phyloP scores from a whole-genome alignment of 2,113 vertebrate genomes.

The Micronisus gabar region DNA sequence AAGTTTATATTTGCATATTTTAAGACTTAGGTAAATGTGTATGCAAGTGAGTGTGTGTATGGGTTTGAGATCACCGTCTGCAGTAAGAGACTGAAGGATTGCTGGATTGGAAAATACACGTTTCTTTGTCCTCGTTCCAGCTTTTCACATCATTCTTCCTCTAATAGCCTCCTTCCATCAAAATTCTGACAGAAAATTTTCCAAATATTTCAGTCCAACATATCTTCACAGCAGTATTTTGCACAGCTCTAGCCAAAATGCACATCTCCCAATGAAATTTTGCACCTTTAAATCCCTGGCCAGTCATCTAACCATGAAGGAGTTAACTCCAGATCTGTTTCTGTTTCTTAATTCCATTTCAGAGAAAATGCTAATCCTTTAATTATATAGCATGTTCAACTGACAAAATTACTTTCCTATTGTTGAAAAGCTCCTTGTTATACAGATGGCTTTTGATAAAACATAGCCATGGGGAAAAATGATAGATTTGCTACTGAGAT shows the following conservation, averaged over 20 bases:
- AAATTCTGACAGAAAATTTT: slow-evolving; percentile 5
- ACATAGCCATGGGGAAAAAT: not conserved
- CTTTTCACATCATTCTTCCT: not conserved
- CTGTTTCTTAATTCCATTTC: slow-evolving; percentile 51
- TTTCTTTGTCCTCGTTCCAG: not conserved
- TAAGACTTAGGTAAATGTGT: not conserved
- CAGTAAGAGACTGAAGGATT: not conserved
- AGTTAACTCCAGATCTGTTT: slow-evolving; percentile 36
- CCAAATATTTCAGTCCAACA: not conserved
- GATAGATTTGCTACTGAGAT: not conserved
- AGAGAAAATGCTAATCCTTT: slow-evolving; percentile 72
- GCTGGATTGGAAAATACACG: not conserved
- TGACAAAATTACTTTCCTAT: slow-evolving; percentile 59
- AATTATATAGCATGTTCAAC: slow-evolving; percentile 65
- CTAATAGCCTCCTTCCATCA: not conserved
- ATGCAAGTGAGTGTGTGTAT: not conserved
- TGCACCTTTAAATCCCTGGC: slow-evolving; percentile 29
- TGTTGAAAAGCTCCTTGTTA: slow-evolving; percentile 35
- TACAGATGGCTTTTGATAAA: slow-evolving; percentile 26
- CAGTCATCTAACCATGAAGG: slow-evolving; percentile 51
- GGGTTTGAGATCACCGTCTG: not conserved
- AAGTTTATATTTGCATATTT: slow-evolving; percentile 27
- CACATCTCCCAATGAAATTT: not conserved
- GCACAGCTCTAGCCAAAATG: not conserved
- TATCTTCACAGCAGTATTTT: not conserved